These are phyloP conservation scores for Vulpes vulpes DNA, from an alignment of 2,113 vertebrate species.

Conservation along the genomic window DNA sequence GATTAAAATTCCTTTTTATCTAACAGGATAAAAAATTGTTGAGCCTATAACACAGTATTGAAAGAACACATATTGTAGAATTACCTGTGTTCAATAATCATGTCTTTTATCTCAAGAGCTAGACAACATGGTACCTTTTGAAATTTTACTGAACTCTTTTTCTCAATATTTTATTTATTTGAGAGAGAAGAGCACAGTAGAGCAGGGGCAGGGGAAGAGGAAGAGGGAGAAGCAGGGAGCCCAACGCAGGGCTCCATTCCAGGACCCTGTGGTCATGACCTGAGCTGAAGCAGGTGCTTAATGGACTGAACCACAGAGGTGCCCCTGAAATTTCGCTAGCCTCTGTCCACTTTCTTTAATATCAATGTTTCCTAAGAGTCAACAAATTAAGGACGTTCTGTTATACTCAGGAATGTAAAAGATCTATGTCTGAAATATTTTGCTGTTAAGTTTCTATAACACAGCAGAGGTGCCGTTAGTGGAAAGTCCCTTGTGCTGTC, in stretches of 20 bases:
- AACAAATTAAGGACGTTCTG: not conserved
- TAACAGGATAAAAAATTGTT: not conserved
- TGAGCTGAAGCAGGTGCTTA: too few relatives aligned
- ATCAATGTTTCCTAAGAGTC: not conserved
- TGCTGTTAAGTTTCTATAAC: not conserved
- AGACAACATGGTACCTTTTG: not conserved
- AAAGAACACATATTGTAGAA: not conserved
- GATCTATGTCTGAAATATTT: not conserved
- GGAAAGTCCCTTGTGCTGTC: conserved; percentile 49
- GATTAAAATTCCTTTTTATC: not conserved
- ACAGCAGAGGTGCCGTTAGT: not conserved
- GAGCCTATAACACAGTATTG: not conserved
- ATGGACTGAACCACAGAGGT: too few relatives aligned
- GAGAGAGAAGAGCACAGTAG: too few relatives aligned
- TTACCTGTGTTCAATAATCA: not conserved
- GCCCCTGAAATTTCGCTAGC: not conserved
- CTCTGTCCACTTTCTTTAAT: not conserved
- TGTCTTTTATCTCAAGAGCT: not conserved
- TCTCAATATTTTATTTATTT: not conserved
- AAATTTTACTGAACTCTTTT: not conserved
- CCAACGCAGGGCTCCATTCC: too few relatives aligned
- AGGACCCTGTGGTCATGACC: too few relatives aligned
- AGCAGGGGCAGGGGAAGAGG: too few relatives aligned
- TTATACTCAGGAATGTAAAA: not conserved
- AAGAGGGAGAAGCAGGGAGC: not conserved